Evolutionary conservation across 2,888 invertebrate genomes (phyloP).

Genomic region (Gasteruption jaculator): DNA sequence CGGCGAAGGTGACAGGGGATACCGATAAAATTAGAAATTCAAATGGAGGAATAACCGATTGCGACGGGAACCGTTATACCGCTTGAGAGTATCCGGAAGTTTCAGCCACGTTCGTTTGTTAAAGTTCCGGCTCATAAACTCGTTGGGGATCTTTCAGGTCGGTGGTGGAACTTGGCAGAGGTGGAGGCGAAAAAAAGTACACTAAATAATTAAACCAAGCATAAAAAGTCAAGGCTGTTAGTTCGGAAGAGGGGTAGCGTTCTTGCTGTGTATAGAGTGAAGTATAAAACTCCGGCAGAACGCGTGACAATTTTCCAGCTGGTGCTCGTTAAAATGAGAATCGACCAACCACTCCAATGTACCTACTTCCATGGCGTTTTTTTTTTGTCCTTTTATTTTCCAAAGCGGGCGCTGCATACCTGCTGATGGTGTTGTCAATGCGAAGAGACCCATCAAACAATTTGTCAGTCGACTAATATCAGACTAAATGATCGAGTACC

Average conservation of each 20-base stretch:
- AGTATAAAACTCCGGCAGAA: slow-evolving; percentile 22
- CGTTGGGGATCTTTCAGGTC: slow-evolving; percentile 9
- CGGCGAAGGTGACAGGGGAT: too few relatives aligned
- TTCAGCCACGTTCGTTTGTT: slow-evolving; percentile 26
- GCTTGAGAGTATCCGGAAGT: too few relatives aligned
- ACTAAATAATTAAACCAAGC: slow-evolving; percentile 35
- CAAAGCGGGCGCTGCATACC: too few relatives aligned
- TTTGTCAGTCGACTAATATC: too few relatives aligned
- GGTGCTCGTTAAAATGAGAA: slow-evolving; percentile 26
- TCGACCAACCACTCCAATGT: slow-evolving; percentile 15
- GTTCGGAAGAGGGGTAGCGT: slow-evolving; percentile 1
- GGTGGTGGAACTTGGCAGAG: slow-evolving; percentile 6
- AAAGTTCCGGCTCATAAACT: slow-evolving; percentile 35
- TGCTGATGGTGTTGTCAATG: too few relatives aligned
- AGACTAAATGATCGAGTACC: too few relatives aligned
- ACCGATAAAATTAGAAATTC: too few relatives aligned
- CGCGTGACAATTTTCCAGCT: slow-evolving; percentile 25
- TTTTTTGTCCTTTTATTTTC: too few relatives aligned
- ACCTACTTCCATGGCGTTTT: too few relatives aligned
- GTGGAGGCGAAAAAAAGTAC: slow-evolving; percentile 18
- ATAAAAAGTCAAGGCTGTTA: slow-evolving; percentile 30
- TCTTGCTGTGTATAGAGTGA: slow-evolving; percentile 6
- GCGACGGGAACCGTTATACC: too few relatives aligned
- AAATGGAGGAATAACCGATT: too few relatives aligned
- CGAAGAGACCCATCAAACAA: too few relatives aligned